A percentile compares a stretch with the other conserved stretches of the same genome.
phyloP scores from a whole-genome alignment of 2,113 vertebrate genomes.

The Sardina pilchardus region DNA sequence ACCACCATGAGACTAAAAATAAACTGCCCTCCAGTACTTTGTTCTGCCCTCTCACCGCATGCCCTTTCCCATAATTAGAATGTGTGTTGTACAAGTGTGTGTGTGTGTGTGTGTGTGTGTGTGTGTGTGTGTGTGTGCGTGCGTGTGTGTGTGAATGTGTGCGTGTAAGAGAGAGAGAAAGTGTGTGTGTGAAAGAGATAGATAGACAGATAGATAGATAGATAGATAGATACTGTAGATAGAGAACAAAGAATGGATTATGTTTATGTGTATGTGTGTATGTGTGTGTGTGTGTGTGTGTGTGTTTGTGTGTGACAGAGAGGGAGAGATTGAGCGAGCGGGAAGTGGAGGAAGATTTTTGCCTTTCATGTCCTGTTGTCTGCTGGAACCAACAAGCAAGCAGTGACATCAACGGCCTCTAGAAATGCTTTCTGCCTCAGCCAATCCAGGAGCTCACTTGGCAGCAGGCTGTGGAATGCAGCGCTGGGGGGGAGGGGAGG shows the following conservation, averaged over 20 bases:
- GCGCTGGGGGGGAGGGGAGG: not conserved
- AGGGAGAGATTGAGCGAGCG: not conserved
- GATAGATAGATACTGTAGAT: no score
- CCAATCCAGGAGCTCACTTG: slow-evolving; percentile 21
- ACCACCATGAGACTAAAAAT: no score
- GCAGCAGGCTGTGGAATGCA: not conserved
- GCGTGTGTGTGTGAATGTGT: no score
- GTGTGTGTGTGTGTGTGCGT: not conserved
- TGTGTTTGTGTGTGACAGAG: not conserved
- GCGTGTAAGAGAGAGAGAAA: not conserved
- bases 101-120: not conserved
- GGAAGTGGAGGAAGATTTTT: not conserved
- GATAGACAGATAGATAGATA: not conserved
- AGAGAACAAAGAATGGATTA: no score
- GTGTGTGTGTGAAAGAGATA: not conserved
- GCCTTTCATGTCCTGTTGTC: not conserved
- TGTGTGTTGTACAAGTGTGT: not conserved
- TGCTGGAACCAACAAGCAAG: not conserved
- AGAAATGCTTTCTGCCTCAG: not conserved
- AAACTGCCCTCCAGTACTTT: no score
- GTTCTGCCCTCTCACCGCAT: not conserved
- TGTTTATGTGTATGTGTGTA: no score
- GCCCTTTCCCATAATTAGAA: not conserved
- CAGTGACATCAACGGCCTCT: slow-evolving; percentile 14
- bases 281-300: not conserved